These are phyloP conservation scores for Mactra quadrangularis DNA, from an alignment of 1,140 invertebrate species.

Conservation along the genomic window DNA sequence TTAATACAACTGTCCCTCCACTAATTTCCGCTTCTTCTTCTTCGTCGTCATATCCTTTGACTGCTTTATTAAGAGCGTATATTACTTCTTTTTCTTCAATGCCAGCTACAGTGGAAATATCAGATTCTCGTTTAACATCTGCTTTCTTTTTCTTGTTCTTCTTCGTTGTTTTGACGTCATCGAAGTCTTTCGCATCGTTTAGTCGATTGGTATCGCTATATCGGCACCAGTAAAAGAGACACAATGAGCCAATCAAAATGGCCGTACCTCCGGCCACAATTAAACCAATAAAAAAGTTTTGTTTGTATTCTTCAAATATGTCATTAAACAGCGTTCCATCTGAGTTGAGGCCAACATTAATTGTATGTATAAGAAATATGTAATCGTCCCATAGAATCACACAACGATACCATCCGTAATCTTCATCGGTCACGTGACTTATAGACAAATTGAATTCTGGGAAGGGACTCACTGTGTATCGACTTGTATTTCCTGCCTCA, in stretches of 20 bases:
- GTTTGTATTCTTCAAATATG: background rate
- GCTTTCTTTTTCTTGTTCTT: background rate
- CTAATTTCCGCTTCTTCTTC: background rate
- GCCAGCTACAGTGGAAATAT: background rate
- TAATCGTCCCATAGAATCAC: conserved; percentile 50
- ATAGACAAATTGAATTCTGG: conserved; percentile 51
- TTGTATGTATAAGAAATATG: conserved; percentile 18
- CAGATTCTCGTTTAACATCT: background rate
- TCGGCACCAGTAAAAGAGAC: conserved; percentile 42
- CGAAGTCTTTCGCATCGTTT: conserved; percentile 22
- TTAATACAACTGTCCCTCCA: too few species aligned
- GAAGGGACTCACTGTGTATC: conserved; percentile 15
- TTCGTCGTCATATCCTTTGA: conserved; percentile 24
- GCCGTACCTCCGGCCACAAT: background rate
- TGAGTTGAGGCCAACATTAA: conserved; percentile 31
- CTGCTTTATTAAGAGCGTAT: conserved; percentile 34
- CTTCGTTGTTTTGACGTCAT: background rate
- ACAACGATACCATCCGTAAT: conserved; percentile 51
- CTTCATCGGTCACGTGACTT: background rate
- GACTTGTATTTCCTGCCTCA: background rate
- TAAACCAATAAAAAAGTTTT: conserved; percentile 14
- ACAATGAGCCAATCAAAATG: background rate
- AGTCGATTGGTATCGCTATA: conserved; percentile 35
- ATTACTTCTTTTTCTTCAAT: conserved; percentile 12
- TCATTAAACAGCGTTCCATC: conserved; percentile 19